Evolutionary conservation across 2,888 invertebrate species (phyloP), one percentile per base, ranked within the genome.

Genomic region (Macrosiphum euphorbiae): DNA sequence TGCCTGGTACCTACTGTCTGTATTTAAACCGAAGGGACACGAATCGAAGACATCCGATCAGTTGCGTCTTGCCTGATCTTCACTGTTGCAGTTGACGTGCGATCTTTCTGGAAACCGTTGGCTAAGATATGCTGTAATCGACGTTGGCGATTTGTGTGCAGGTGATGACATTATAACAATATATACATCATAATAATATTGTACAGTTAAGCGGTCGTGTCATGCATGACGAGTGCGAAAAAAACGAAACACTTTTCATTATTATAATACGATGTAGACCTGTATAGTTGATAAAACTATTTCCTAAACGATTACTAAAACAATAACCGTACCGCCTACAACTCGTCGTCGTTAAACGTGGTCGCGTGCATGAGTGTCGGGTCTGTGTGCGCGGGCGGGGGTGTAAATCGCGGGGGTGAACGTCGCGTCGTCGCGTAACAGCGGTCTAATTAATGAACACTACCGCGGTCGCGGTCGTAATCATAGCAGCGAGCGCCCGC

Each of bases 391-490:
- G 13, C 86, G 86, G 86, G 86, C 47, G 78, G 78, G 78, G 78
- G 35, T 78, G 78, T 78, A 78, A 78, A 78, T 78, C 78, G 78
- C 58, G 90, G 61, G n/a, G 61, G 28, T 90, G 35, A 61, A 85
- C 44, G 41, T 84, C 87, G 87, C 41, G 89, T 67, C 89, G 67
- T 35, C 47, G 55, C 86, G 87, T 92, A 87, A 92, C 92, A 86
- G 52, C 86, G 87, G 85, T 87, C 61, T 50, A 92, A 92, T 61
- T 92, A 92, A 87, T 35, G 92, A 55, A 41, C 61, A 3, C 26
- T 35, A 78, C 90, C 90, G 35, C 67, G 90, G 61, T 61, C 47
- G 61, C 35, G 90, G 90, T 88, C 55, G 55, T 88, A 58, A 88
- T 58, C 41, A 44, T 26, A 24, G 78, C 44, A 20, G 55, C 52